phyloP scores from a whole-genome alignment of 2,888 invertebrate species.

The Amphipoea oculea region DNA sequence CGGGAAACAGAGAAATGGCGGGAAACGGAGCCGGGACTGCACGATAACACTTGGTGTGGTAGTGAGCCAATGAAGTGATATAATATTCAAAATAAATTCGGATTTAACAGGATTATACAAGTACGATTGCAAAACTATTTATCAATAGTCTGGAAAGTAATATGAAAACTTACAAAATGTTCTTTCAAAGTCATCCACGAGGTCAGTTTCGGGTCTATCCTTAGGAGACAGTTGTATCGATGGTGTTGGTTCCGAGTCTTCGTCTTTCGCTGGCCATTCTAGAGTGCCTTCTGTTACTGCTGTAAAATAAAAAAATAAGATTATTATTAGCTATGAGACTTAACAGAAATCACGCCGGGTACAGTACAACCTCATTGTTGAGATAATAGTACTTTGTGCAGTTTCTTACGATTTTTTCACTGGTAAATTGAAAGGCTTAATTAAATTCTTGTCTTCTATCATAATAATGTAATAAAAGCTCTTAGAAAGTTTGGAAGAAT shows the following conservation, averaged over 20 bases:
- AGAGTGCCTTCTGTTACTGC: constrained; percentile 83
- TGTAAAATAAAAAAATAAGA: constrained; percentile 11
- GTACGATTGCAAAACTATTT: not conserved
- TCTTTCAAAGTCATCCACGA: constrained; percentile 81
- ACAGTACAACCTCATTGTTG: too few relatives aligned
- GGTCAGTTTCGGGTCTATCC: constrained; percentile 79
- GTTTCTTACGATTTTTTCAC: not conserved
- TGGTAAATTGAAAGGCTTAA: not conserved
- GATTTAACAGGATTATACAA: too few relatives aligned
- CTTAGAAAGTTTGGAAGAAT: not conserved
- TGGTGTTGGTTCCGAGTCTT: constrained; percentile 80
- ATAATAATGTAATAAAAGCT: not conserved
- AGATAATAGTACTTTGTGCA: too few relatives aligned
- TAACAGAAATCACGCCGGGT: not conserved
- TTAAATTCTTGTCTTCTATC: not conserved
- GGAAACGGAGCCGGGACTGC: too few relatives aligned
- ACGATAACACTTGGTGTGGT: too few relatives aligned
- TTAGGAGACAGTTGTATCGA: constrained; percentile 79
- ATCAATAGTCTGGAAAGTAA: not conserved
- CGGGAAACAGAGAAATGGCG: too few relatives aligned
- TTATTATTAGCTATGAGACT: not conserved
- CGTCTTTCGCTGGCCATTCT: constrained; percentile 85
- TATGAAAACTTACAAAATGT: constrained; percentile 77
- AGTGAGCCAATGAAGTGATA: too few relatives aligned
- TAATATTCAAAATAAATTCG: too few relatives aligned